Base-by-base conservation (phyloP, 2,113 vertebrate genomes). In the Chroicocephalus ridibundus region DNA sequence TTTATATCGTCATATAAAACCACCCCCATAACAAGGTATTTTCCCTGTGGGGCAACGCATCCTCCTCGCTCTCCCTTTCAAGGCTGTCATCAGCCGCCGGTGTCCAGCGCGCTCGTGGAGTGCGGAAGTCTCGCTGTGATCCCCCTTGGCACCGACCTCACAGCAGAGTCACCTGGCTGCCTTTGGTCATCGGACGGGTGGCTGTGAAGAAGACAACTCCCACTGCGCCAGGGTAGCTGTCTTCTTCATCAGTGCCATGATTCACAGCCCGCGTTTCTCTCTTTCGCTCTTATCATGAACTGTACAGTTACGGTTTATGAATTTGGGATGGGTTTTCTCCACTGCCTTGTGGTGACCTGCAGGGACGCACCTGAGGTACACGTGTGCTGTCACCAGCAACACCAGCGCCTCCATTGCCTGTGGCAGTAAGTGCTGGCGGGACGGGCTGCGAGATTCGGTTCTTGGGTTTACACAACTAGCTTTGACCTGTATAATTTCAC, bases 51-150 rank as follows among this genome's bases (percentile, higher is more conserved):
- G 18, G 16, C 9, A 5, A 7, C 4, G 2, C 55, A 10, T n/a
- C 25, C 52, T 75, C 10, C 62, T 76, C 11, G 0, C 12, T 34
- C 76, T 81, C 24, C 4, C 2, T 71, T 29, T 80, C 17, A 26
- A 52, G 52, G 75, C 64, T 5, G 1, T 18, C 42, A 6, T 13
- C 3, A 1, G 42, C 27, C 2, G 1, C 22, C 10, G 19, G 52
- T 49, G 11, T 34, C 29, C 3, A 7, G n/a, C 2, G 19, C 15
- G 0, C 12, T 26, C 17, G 2, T 3, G 47, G 79, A 29, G 81
- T 4, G 38, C 49, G 13, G 32, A 6, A 1, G 2, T 15, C 31
- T 13, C 52, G 13, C 11, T 24, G 15, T 19, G n/a, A 29, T 29
- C 29, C 25, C 24, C 54, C 31, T n/a, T 17, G n/a, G 32, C 34